Conservation (phyloP, 2,797 vertebrate species). For the Liparis tanakae region DNA sequence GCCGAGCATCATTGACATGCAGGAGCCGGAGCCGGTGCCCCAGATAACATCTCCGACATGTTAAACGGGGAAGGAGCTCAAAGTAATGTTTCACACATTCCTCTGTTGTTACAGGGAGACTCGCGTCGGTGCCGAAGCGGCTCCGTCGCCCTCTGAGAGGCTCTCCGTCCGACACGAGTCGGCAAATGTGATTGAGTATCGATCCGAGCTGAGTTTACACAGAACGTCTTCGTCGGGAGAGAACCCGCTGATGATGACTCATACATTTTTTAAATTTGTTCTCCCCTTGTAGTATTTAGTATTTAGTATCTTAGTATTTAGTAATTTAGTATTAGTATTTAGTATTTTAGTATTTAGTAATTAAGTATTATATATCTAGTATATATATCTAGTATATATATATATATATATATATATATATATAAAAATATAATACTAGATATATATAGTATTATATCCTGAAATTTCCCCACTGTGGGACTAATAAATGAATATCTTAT, state of each 20-base stretch:
- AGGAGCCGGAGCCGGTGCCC: conserved; percentile 53
- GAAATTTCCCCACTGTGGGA: no score
- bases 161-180: conserved; percentile 55
- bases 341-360: no score
- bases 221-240: conserved; percentile 39
- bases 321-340: no score
- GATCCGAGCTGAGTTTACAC: conserved; percentile 49
- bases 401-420: no score
- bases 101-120: conserved; percentile 8
- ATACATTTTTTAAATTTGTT: no score
- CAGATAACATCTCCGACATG: conserved; percentile 65
- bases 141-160: conserved; percentile 49
- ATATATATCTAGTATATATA: no score
- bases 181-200: conserved; percentile 77
- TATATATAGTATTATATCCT: no score
- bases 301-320: no score
- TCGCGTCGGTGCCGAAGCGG: conserved; percentile 23
- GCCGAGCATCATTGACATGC: conserved; percentile 65
- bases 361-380: no score
- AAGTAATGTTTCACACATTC: conserved; percentile 44
- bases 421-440: no score
- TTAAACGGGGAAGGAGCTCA: conserved; percentile 65
- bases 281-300: no score
- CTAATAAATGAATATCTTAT: no score
- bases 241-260: background rate